Evolutionary conservation across 2,888 invertebrate genomes (phyloP), one percentile per base, ranked within the genome.

Genomic region (Rhingia campestris): DNA sequence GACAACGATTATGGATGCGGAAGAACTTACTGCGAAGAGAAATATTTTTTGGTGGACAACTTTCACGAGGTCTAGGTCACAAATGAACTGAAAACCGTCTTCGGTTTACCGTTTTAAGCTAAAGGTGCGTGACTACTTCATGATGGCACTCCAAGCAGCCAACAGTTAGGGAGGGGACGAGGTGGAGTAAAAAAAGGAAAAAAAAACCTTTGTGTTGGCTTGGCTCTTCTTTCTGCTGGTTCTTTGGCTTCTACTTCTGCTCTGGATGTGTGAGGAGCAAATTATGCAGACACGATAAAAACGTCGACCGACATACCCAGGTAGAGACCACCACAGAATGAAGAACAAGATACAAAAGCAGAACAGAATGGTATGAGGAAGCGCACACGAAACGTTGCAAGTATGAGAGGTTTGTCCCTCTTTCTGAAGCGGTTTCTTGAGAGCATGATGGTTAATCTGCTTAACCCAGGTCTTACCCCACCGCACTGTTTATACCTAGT

Each of bases 11-110:
- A 51, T 30, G 33, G 6, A 72, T n/a, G 45, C 49, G 66, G 41
- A 14, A 64, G 63, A 69, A 47, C 47, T 49, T 49, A 72, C 12
- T 3, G 35, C 6, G 63, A 39, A 41, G 53, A 59, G 7, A 33
- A 66, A 32, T 45, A 61, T 43, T 75, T 84, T 64, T 75, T 49
- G 77, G 75, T 61, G 89, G 87, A 87, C 89, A 89, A 91, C 91
- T 91, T 91, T 91, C 91, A 89, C 90, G 91, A 90, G 90, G 88
- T 90, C 89, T 88, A 88, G 89, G 88, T 88, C 89, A 89, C 89
- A 88, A 91, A 90, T 91, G 91, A 90, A 88, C 88, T 86, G 87
- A 87, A 88, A 88, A 76, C 73, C 87, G 88, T 69, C 63, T 73
- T 77, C 41, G 76, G 47, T 64, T 76, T 69, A 77, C 81, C 63